phyloP scores from a whole-genome alignment of 2,797 vertebrate genomes.

The Hydrophis major region DNA sequence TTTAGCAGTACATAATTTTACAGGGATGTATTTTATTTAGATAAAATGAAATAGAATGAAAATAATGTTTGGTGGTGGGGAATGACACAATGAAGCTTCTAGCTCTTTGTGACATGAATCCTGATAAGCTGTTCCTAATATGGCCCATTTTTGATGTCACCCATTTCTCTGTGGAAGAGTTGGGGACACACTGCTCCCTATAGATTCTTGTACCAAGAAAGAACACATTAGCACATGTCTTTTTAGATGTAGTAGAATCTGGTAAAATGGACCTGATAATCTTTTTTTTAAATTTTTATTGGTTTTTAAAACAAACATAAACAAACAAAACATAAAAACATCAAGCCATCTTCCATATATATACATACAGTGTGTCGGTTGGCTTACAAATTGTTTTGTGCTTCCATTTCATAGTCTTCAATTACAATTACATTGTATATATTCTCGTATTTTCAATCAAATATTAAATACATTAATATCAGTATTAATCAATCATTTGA shows the following conservation, averaged over 20 bases:
- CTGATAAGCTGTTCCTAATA: not conserved
- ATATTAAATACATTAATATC: too few species aligned
- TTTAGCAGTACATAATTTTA: constrained; percentile 66
- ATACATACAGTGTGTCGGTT: too few species aligned
- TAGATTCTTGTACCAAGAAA: not conserved
- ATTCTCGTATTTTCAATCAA: too few species aligned
- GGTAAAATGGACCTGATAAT: not conserved
- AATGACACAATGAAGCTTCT: constrained; percentile 61
- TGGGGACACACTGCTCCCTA: not conserved
- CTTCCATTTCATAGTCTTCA: too few species aligned
- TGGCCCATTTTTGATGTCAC: too few species aligned
- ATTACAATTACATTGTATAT: too few species aligned
- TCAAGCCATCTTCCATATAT: too few species aligned
- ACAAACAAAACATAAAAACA: too few species aligned
- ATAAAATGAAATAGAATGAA: constrained; percentile 46
- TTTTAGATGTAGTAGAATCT: not conserved
- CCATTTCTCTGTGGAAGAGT: too few species aligned
- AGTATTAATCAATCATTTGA: too few species aligned
- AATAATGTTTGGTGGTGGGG: constrained; percentile 51
- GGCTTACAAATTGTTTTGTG: too few species aligned
- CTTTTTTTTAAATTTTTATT: not conserved
- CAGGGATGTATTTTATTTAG: constrained; percentile 65
- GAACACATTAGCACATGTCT: not conserved
- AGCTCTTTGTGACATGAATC: constrained; percentile 49
- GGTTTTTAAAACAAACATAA: too few species aligned